phyloP scores from a whole-genome alignment of 2,113 vertebrate genomes.

The Aleadryas rufinucha region DNA sequence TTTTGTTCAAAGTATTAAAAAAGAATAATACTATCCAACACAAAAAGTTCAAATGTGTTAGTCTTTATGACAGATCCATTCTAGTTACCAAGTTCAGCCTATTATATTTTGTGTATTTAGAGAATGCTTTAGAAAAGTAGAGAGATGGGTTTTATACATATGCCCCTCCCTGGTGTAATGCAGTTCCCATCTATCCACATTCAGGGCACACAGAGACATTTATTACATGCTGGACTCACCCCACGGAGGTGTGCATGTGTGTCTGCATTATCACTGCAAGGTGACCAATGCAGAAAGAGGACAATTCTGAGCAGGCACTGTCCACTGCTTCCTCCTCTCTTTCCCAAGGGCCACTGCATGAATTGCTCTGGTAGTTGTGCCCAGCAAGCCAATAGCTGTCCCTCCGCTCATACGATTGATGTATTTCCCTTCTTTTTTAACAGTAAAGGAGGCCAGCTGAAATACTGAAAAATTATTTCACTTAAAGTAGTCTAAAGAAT shows the following conservation, averaged over 20 bases:
- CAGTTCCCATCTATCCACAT: neutral
- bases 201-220: neutral
- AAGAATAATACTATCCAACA: neutral
- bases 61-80: neutral
- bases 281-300: neutral
- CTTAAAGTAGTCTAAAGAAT: neutral
- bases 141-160: neutral
- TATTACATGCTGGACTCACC: neutral
- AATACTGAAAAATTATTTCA: neutral
- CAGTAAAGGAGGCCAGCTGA: neutral
- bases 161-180: neutral
- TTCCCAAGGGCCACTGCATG: rapidly evolving
- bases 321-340: neutral
- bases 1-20: neutral
- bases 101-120: neutral
- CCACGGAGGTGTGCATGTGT: rapidly evolving
- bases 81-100: neutral
- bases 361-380: neutral
- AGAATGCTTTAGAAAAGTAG: neutral
- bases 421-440: neutral
- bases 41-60: neutral
- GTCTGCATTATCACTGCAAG: neutral
- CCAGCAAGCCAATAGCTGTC: neutral
- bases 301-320: neutral
- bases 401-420: rapidly evolving